Percentiles rank a stretch among this genome's conserved stretches.
These are phyloP conservation scores for Pelecanoides urinatrix DNA, from an alignment of 2,113 vertebrate genomes.

Conservation along the genomic window DNA sequence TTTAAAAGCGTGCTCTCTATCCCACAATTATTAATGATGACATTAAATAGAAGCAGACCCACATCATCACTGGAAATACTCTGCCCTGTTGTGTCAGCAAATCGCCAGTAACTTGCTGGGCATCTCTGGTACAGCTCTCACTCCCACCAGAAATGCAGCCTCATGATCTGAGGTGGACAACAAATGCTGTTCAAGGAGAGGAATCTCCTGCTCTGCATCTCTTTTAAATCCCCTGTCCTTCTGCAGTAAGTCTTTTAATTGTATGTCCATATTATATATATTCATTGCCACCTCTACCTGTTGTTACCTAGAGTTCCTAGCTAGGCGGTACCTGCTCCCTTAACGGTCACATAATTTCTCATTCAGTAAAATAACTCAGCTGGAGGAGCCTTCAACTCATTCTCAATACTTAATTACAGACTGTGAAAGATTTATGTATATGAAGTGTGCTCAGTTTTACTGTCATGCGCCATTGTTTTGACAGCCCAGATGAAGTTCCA, in stretches of 20 bases:
- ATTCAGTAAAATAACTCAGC: neutral
- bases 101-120: neutral
- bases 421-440: constrained; percentile 53
- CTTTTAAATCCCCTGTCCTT: neutral
- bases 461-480: constrained; percentile 55
- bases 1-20: neutral
- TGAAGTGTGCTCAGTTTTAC: constrained; percentile 52
- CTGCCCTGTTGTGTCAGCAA: neutral
- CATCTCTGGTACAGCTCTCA: neutral
- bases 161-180: neutral
- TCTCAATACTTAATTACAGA: neutral
- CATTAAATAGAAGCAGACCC: neutral
- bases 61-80: neutral
- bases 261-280: too few relatives aligned
- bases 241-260: neutral
- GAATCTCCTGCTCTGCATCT: neutral
- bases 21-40: neutral
- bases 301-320: neutral
- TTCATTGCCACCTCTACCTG: neutral
- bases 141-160: neutral
- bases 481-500: constrained; percentile 61
- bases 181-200: neutral
- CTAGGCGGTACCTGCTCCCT: neutral
- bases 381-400: neutral
- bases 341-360: neutral